Evolutionary conservation across 1,140 invertebrate species (phyloP).

Genomic region (Vanessa tameamea): DNA sequence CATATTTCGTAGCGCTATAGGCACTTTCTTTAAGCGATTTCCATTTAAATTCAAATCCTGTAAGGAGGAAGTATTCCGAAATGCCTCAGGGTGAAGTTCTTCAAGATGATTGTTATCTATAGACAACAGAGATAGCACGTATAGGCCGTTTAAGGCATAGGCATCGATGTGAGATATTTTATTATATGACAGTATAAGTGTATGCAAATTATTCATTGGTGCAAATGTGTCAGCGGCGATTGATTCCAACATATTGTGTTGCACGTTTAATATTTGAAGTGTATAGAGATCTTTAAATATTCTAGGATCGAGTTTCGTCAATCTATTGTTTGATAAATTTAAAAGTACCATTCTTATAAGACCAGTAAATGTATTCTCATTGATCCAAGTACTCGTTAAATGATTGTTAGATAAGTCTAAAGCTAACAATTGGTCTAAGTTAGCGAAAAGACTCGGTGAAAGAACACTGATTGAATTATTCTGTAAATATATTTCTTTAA

Average conservation of each 20-base stretch:
- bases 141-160: conserved; percentile 89
- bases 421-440: conserved; percentile 91
- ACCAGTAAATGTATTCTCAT: conserved; percentile 90
- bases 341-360: conserved; percentile 92
- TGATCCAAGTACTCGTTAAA: conserved; percentile 91
- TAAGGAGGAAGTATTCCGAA: conserved; percentile 89
- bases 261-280: conserved; percentile 90
- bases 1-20: conserved; percentile 88
- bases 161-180: conserved; percentile 88
- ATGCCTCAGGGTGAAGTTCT: conserved; percentile 89
- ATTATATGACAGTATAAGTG: conserved; percentile 89
- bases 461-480: conserved; percentile 93
- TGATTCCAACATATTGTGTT: conserved; percentile 89
- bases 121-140: conserved; percentile 88
- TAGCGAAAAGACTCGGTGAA: conserved; percentile 89
- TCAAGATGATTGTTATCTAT: conserved; percentile 90
- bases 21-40: conserved; percentile 90
- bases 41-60: conserved; percentile 93
- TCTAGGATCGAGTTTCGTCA: conserved; percentile 89
- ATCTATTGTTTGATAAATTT: conserved; percentile 91
- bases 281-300: conserved; percentile 91
- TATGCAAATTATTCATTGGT: conserved; percentile 91
- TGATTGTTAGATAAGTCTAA: conserved; percentile 94
- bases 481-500: conserved; percentile 92
- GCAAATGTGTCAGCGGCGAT: conserved; percentile 90